phyloP scores from a whole-genome alignment of 2,113 vertebrate genomes.

The Syrrhaptes paradoxus region DNA sequence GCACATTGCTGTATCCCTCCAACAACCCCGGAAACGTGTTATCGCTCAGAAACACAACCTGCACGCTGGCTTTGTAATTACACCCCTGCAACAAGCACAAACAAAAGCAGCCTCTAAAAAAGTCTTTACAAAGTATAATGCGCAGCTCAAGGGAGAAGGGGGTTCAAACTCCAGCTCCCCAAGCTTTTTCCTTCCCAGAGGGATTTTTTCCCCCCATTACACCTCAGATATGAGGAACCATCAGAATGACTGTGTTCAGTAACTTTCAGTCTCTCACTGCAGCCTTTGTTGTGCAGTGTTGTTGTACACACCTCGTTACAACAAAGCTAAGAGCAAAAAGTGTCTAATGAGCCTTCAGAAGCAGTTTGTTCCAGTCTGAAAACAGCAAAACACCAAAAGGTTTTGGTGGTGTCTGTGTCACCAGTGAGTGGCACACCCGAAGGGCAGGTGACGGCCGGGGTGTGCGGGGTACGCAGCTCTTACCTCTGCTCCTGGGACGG shows the following conservation, averaged over 20 bases:
- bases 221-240: background rate
- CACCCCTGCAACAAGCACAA: constrained; percentile 29
- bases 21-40: background rate
- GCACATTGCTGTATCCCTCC: constrained; percentile 8
- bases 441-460: background rate
- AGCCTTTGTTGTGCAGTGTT: background rate
- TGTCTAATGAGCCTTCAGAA: background rate
- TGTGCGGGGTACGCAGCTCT: background rate
- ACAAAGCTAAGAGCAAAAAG: background rate
- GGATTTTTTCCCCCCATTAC: background rate
- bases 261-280: background rate
- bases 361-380: background rate
- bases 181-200: background rate
- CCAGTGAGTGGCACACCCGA: background rate
- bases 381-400: background rate
- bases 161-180: constrained; percentile 5
- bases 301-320: background rate
- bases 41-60: constrained; percentile 67
- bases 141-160: background rate
- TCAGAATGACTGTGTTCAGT: background rate
- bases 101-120: constrained; percentile 28
- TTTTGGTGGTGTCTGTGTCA: background rate
- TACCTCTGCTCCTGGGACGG: background rate
- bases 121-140: background rate
- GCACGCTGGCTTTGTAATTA: constrained; percentile 12